Base-by-base conservation (phyloP, 2,888 invertebrate genomes). In the Tuberolachnus salignus region DNA sequence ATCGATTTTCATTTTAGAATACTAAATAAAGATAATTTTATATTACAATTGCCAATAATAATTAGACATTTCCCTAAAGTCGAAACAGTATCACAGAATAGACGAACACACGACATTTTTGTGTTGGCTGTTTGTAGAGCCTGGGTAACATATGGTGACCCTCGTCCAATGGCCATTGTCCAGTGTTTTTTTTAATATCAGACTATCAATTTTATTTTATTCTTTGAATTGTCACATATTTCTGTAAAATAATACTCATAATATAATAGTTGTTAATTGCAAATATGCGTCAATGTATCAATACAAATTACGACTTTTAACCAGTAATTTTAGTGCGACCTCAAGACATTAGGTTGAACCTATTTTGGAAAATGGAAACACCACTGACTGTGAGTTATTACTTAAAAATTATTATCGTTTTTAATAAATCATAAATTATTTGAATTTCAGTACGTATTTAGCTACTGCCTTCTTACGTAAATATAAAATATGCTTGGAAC, bases 171-270 rank as follows among this genome's bases (percentile, higher is more conserved):
- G 67, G 66, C 49, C 78, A 78, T 67, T 78, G 78, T 78, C 67
- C 78, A 78, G 67, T 78, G 78, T 78, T 66, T 72, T 67, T 78
- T 78, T n/a, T n/a, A n/a, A 78, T 78, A 78, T 78, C 78, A 78
- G 57, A 26, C 73, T 46, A 57, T 67, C 49, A 67, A 78, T 51
- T 51, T 57, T 78, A 67, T 34, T 78, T 69, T 78, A 26, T 46
- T 59, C 34, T 57, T 69, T 59, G 59, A 69, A 49, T 78, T 78
- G 66, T 78, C 59, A 59, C 78, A 78, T 78, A 78, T 78, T 78
- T 78, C 49, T 13, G 34, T 59, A 78, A 49, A 75, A 59, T 69
- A 78, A 78, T 78, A 67, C 57, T 69, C 67, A 34, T 67, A 59
- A 49, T 6, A 51, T 26, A 21, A 14, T 69, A 69, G 51, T 78